Conservation (phyloP, 2,113 vertebrate species). For the Oncorhynchus gorbuscha region DNA sequence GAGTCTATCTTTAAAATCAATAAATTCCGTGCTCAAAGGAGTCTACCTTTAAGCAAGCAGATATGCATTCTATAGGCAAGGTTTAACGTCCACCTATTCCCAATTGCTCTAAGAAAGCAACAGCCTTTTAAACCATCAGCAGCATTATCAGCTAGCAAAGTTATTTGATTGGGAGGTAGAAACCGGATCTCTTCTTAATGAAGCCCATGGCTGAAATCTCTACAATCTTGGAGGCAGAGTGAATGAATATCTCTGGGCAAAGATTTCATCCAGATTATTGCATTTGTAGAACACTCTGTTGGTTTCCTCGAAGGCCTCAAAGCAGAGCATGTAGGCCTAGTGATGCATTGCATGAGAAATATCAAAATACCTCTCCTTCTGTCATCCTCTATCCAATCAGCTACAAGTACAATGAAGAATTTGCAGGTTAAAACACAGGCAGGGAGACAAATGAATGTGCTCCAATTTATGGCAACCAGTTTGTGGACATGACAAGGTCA, state of each 20-base stretch:
- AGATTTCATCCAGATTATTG: not conserved
- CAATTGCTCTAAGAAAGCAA: conserved; percentile 46
- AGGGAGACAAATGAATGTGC: conserved; percentile 26
- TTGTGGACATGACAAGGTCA: not conserved
- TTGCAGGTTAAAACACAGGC: conserved; percentile 33
- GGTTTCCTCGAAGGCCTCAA: conserved; percentile 9
- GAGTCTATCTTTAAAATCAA: too few species aligned
- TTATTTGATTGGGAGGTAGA: not conserved
- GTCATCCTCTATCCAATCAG: conserved; percentile 96
- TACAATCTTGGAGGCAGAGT: not conserved
- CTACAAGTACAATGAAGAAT: conserved; percentile 79
- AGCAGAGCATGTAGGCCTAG: conserved; percentile 57
- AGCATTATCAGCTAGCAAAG: conserved; percentile 3
- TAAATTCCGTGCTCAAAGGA: too few species aligned
- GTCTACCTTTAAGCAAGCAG: not conserved
- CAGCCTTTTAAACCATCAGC: conserved; percentile 24
- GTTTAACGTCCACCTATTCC: conserved; percentile 20
- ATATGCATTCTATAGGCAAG: not conserved
- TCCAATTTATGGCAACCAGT: not conserved
- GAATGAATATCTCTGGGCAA: not conserved
- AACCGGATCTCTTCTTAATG: not conserved
- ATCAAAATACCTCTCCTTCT: conserved; percentile 89
- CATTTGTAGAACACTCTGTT: too few species aligned
- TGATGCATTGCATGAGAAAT: conserved; percentile 43
- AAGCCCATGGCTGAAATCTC: not conserved